Percentiles rank a stretch among this genome's conserved stretches.
These are phyloP conservation scores for Tachuris rubrigastra DNA, from an alignment of 2,113 vertebrate genomes.

Conservation along the genomic window DNA sequence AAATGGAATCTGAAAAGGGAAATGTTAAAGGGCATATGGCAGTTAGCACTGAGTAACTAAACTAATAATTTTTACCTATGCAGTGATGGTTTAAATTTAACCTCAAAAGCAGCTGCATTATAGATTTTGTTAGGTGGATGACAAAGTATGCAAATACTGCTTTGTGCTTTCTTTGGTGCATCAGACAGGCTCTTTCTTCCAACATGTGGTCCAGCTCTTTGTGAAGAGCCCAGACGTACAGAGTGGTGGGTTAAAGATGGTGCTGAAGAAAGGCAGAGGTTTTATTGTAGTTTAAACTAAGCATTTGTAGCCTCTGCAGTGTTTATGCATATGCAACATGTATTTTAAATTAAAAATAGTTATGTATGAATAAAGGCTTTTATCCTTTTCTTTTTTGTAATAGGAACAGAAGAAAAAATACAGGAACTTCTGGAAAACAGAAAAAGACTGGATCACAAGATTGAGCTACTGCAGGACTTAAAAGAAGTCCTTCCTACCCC, in stretches of 20 bases:
- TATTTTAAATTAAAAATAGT: neutral
- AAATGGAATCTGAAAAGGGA: neutral
- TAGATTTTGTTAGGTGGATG: neutral
- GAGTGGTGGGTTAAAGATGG: too few species aligned
- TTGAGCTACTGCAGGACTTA: constrained; percentile 59
- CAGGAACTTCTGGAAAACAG: constrained; percentile 49
- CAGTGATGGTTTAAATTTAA: neutral
- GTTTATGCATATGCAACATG: neutral
- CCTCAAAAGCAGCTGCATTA: neutral
- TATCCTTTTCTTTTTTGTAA: neutral
- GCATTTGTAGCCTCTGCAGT: neutral
- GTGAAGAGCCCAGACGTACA: fast-evolving
- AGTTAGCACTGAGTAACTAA: neutral
- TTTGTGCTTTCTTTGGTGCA: neutral
- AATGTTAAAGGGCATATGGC: neutral
- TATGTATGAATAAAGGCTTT: neutral
- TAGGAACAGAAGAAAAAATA: constrained; percentile 66
- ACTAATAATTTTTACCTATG: neutral
- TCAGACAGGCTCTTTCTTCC: too few species aligned
- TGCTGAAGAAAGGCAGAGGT: neutral
- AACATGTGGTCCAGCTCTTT: neutral
- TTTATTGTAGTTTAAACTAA: neutral
- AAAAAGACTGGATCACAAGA: constrained; percentile 58
- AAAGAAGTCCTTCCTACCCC: constrained; percentile 13
- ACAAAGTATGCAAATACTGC: neutral